Conservation (phyloP, 2,888 invertebrate species). For the Polia nebulosa region DNA sequence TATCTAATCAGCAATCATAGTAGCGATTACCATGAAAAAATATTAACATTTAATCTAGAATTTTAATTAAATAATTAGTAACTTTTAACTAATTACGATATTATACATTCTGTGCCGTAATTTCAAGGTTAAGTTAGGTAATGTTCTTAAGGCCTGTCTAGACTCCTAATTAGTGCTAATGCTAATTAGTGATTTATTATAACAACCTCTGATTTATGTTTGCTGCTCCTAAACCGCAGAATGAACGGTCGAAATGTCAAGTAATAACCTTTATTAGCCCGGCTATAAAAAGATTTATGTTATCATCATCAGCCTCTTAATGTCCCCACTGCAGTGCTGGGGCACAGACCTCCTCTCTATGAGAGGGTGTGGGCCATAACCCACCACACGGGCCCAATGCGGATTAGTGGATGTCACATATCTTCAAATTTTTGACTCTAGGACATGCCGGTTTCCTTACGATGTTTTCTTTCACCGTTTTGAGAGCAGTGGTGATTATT, state of each 20-base stretch:
- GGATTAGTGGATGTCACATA: neutral
- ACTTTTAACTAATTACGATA: constrained; percentile 36
- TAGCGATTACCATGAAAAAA: constrained; percentile 31
- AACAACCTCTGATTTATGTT: neutral
- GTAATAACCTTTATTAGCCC: no score
- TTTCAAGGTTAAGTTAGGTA: constrained; percentile 47
- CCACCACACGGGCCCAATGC: neutral
- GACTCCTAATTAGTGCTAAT: constrained; percentile 18
- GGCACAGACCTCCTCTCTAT: no score
- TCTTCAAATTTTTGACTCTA: no score
- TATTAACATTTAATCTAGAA: constrained; percentile 45
- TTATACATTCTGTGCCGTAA: constrained; percentile 24
- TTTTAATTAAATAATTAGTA: constrained; percentile 46
- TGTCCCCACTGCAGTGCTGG: no score
- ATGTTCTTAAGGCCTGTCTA: constrained; percentile 17
- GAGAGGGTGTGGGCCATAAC: no score
- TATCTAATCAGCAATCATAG: constrained; percentile 12
- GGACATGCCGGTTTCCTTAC: no score
- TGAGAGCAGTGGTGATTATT: no score
- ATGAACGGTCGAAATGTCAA: neutral
- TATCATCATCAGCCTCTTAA: no score
- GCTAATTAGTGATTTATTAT: constrained; percentile 14
- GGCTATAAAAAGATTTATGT: no score
- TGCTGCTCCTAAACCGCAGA: neutral
- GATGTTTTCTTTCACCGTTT: no score